A percentile compares a stretch with the other conserved stretches of the same genome.
Evolutionary conservation across 2,888 invertebrate species (phyloP).

Genomic region (Brachyptera putata): DNA sequence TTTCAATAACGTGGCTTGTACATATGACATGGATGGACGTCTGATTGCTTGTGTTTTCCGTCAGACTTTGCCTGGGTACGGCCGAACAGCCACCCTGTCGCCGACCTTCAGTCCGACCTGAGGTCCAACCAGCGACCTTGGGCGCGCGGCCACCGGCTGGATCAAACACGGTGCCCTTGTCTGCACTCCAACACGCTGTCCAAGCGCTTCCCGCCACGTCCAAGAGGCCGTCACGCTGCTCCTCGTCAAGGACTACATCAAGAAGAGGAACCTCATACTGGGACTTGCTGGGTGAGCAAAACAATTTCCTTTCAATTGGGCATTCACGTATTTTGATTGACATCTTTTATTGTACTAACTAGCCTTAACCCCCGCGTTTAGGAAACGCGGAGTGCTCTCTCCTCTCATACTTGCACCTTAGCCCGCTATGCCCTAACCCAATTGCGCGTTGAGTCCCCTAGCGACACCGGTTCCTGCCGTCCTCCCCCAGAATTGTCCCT

Average conservation of each 20-base stretch:
- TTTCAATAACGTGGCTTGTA: too few species aligned
- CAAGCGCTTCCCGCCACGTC: slow-evolving; percentile 50
- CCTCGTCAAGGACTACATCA: slow-evolving; percentile 91
- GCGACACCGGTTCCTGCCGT: too few species aligned
- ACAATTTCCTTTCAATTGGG: too few species aligned
- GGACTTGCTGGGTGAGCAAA: slow-evolving; percentile 76
- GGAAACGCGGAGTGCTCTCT: too few species aligned
- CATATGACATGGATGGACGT: too few species aligned
- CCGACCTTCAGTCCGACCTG: slow-evolving; percentile 36
- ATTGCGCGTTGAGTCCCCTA: too few species aligned
- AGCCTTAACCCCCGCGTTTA: too few species aligned
- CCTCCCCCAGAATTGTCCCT: too few species aligned
- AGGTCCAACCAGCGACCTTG: slow-evolving; percentile 32
- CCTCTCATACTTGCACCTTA: too few species aligned
- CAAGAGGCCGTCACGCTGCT: slow-evolving; percentile 51
- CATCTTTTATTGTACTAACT: too few species aligned
- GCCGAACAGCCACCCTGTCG: slow-evolving; percentile 38
- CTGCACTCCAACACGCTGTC: slow-evolving; percentile 64
- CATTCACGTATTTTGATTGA: too few species aligned
- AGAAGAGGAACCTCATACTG: slow-evolving; percentile 91
- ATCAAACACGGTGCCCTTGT: slow-evolving; percentile 87
- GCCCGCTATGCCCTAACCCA: too few species aligned
- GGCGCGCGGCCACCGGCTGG: slow-evolving; percentile 61
- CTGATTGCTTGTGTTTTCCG: slow-evolving; percentile 9
- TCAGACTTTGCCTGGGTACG: slow-evolving; percentile 45